Base-by-base conservation (phyloP, 2,888 invertebrate species). In the Conchocele bisecta region DNA sequence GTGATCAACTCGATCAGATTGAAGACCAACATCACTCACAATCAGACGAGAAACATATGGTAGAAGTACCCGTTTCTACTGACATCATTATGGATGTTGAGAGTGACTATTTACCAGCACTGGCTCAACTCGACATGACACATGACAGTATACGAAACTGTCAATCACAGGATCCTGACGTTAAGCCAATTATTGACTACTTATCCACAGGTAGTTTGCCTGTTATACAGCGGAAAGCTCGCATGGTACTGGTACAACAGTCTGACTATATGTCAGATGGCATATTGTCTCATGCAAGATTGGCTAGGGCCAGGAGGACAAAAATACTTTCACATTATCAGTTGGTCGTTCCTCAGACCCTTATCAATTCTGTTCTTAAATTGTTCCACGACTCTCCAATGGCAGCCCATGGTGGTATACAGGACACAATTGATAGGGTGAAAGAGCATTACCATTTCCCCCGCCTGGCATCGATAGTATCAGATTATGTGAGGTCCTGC, bases 201-300 rank as follows among this genome's bases (percentile, higher is more conserved):
- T 37, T 74, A 29, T 42, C 42, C 20, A 33, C 42, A 20, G 26
- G 41, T 4, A 28, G 3, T 9, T 61, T 69, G 24, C 75, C 71
- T 13, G 37, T 51, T 7, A 61, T 63, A 5, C 72, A 73, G 41
- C 69, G 65, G 35, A 22, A n/a, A 44, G 56, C 75, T 1, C 35
- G 69, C 9, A 41, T 42, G 22, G n/a, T 77, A 9, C 17, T 77
- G 20, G 22, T 77, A 9, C 24, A 60, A 46, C 42, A 37, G 5
- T 31, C 41, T 11, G 74, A 77, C 50, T 77, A 66, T 46, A 11
- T 70, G 3, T 28, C 70, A 29, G 59, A 74, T 29, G 53, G 44
- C 2, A 26, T 74, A 20, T 20, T 77, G 22, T 77, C 67, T 63
- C 67, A 71, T 46, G 35, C 46, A 13, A 54, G 59, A 6, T 20